A percentile compares a stretch with the other conserved stretches of the same genome.
Evolutionary conservation across 2,797 vertebrate genomes (phyloP).

Genomic region (Diglossa cyanea): DNA sequence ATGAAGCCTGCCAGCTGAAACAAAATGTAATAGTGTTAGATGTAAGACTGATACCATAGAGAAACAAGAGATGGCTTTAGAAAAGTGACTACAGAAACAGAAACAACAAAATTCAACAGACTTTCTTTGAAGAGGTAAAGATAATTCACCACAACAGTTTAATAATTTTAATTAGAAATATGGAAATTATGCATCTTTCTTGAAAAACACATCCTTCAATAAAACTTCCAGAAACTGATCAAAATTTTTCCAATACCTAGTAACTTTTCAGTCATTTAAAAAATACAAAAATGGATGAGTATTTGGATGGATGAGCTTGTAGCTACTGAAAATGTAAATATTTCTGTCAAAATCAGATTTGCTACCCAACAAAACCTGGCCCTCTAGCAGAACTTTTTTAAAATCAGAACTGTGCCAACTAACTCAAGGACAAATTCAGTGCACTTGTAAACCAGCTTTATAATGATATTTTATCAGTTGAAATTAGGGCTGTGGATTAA

Average conservation of each 20-base stretch:
- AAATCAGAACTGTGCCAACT: neutral
- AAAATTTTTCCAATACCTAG: neutral
- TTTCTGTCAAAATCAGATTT: neutral
- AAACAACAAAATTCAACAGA: neutral
- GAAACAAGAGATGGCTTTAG: neutral
- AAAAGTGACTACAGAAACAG: neutral
- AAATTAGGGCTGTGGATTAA: neutral
- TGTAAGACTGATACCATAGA: neutral
- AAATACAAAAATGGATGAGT: neutral
- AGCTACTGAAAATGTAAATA: neutral
- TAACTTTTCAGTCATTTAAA: neutral
- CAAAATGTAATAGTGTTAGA: slow-evolving; percentile 71
- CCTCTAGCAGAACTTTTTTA: neutral
- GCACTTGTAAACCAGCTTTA: neutral
- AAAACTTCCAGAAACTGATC: neutral
- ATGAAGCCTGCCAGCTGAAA: slow-evolving; percentile 96
- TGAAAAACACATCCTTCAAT: neutral
- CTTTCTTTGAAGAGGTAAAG: neutral
- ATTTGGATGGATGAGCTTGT: neutral
- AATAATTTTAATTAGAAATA: neutral
- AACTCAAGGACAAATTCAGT: neutral
- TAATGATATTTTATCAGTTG: neutral
- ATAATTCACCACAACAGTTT: neutral
- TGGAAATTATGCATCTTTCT: neutral
- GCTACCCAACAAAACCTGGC: neutral